phyloP scores from a whole-genome alignment of 2,113 vertebrate species.

The Thalassarche chlororhynchos region DNA sequence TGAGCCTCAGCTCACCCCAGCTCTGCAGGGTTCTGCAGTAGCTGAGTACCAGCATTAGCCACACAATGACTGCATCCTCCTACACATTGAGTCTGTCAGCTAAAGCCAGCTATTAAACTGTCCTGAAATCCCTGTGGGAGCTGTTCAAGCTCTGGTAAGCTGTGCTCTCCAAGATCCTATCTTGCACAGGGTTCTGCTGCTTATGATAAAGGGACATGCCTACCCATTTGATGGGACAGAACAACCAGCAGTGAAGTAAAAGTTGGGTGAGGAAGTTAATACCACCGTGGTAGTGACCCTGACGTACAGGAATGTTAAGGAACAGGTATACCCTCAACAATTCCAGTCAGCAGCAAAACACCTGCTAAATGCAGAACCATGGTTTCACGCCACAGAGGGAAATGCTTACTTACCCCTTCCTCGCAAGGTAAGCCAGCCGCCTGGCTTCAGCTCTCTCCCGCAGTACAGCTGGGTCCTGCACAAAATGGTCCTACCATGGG shows the following conservation, averaged over 20 bases:
- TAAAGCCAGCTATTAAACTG: not conserved
- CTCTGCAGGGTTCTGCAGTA: not conserved
- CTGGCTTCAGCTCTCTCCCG: constrained; percentile 89
- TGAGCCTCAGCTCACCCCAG: accelerated
- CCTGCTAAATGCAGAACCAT: not conserved
- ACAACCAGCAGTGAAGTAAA: not conserved
- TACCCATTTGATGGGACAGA: not conserved
- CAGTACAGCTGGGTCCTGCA: constrained; percentile 92
- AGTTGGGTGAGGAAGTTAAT: not conserved
- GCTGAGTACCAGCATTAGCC: not conserved
- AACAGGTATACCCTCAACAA: not conserved
- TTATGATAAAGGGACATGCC: not conserved
- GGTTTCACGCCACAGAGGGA: not conserved
- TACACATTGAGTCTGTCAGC: not conserved
- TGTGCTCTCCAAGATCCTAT: not conserved
- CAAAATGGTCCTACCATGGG: constrained; percentile 83
- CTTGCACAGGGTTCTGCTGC: not conserved
- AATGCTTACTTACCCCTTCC: constrained; percentile 82
- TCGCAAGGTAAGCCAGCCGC: constrained; percentile 82
- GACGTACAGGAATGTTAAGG: not conserved
- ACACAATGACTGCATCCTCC: accelerated
- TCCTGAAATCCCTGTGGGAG: not conserved
- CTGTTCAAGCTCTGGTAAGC: not conserved
- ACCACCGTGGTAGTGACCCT: accelerated
- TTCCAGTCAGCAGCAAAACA: not conserved